These are phyloP conservation scores for Bombus difficillimus DNA, from an alignment of 1,140 invertebrate genomes.

Conservation along the genomic window DNA sequence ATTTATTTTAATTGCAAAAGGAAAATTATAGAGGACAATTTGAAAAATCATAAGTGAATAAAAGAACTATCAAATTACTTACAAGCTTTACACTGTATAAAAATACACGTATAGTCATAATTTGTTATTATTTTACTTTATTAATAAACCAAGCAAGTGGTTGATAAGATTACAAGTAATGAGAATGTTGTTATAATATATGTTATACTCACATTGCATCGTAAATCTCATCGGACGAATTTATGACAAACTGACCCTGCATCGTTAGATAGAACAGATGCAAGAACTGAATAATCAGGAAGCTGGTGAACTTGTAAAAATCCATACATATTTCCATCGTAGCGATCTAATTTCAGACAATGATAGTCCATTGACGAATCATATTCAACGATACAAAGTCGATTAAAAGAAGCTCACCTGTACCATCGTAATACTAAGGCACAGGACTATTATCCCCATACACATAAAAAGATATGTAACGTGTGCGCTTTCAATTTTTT, in stretches of 20 bases:
- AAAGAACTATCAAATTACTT: no score
- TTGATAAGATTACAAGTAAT: no score
- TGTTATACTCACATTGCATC: not conserved
- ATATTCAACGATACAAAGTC: not conserved
- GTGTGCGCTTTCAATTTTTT: not conserved
- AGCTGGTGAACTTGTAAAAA: not conserved
- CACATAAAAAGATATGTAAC: not conserved
- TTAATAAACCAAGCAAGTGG: not conserved
- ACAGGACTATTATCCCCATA: not conserved
- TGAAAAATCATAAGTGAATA: no score
- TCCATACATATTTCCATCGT: not conserved
- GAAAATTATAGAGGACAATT: no score
- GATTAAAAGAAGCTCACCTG: not conserved
- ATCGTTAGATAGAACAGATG: not conserved
- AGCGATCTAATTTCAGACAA: not conserved
- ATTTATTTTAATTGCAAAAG: no score
- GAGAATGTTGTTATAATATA: no score
- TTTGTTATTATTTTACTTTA: no score
- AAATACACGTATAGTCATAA: no score
- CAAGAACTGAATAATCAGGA: not conserved
- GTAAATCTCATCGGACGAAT: not conserved
- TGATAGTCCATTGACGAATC: not conserved
- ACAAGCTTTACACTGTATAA: no score
- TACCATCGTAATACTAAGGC: not conserved
- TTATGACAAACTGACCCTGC: slow-evolving; percentile 1